Percentiles rank a stretch among this genome's conserved stretches.
Evolutionary conservation across 2,888 invertebrate species (phyloP).

Genomic region (Oscheius sp.): DNA sequence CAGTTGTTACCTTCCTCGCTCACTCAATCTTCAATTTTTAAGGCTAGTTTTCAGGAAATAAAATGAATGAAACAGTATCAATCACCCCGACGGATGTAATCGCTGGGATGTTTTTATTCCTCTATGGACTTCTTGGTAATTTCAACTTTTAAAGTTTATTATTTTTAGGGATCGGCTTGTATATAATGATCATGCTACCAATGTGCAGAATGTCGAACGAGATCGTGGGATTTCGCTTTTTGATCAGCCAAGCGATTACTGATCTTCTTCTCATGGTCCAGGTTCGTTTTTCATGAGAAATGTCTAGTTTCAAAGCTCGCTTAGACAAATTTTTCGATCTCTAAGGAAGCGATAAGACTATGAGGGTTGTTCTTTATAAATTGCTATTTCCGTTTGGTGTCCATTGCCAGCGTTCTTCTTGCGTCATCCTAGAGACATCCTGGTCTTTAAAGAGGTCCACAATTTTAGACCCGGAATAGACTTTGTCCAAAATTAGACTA

Average conservation of each 20-base stretch:
- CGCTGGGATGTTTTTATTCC: conserved; percentile 54
- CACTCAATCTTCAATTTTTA: neutral
- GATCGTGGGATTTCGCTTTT: conserved; percentile 60
- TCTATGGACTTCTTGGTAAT: conserved; percentile 52
- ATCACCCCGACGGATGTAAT: conserved; percentile 45
- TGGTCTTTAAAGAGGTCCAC: too few relatives aligned
- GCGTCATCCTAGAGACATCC: neutral
- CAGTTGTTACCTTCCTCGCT: neutral
- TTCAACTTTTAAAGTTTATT: neutral
- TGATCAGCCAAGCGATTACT: conserved; percentile 54
- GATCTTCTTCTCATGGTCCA: conserved; percentile 58
- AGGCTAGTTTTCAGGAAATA: conserved; percentile 4
- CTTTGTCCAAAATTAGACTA: neutral
- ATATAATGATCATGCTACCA: conserved; percentile 48
- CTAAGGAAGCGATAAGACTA: neutral
- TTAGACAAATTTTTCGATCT: too few relatives aligned
- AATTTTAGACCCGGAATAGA: too few relatives aligned
- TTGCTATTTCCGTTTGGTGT: conserved; percentile 10
- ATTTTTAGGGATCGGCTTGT: conserved; percentile 49
- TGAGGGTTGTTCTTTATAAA: neutral
- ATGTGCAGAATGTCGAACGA: conserved; percentile 58
- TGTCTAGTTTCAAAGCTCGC: neutral
- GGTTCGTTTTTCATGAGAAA: conserved; percentile 30
- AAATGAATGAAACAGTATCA: conserved; percentile 8
- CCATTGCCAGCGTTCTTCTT: conserved; percentile 15